Evolutionary conservation across 2,797 vertebrate genomes (phyloP).

Genomic region (Trachops cirrhosus): DNA sequence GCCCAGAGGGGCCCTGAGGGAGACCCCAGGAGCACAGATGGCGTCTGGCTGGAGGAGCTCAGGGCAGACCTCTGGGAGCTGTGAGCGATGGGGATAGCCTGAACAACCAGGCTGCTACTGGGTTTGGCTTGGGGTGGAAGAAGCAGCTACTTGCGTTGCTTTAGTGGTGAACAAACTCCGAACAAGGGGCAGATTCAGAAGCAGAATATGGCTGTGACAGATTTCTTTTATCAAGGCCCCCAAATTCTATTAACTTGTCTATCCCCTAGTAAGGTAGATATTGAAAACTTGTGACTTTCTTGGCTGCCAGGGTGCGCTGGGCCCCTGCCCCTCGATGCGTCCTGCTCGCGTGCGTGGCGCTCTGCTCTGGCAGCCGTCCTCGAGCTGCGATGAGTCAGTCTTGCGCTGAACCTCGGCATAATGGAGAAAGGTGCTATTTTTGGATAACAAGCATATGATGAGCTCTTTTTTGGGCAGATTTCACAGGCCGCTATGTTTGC

Average conservation of each 20-base stretch:
- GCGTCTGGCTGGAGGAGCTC: background rate
- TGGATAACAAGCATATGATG: conserved; percentile 70
- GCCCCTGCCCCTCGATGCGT: background rate
- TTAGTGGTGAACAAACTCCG: background rate
- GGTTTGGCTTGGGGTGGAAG: too few species aligned
- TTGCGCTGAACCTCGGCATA: conserved; percentile 59
- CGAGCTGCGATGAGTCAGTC: conserved; percentile 56
- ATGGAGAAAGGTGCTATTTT: conserved; percentile 73
- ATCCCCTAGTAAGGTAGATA: rapidly evolving
- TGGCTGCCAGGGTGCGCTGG: background rate
- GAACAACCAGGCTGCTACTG: background rate
- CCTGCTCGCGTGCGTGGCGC: background rate
- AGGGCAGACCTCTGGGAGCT: background rate
- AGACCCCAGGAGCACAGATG: background rate
- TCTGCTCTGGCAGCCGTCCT: background rate
- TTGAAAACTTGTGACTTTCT: background rate
- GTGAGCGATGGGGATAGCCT: rapidly evolving
- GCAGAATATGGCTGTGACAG: background rate
- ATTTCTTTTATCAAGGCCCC: background rate
- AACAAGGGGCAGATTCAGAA: background rate
- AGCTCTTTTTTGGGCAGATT: conserved; percentile 52
- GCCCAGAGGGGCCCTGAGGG: background rate
- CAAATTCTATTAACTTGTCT: background rate
- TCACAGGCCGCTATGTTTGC: conserved; percentile 59
- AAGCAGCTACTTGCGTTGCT: rapidly evolving